Base-by-base conservation (phyloP, 2,888 invertebrate species). In the Caenorhabditis drosophilae region DNA sequence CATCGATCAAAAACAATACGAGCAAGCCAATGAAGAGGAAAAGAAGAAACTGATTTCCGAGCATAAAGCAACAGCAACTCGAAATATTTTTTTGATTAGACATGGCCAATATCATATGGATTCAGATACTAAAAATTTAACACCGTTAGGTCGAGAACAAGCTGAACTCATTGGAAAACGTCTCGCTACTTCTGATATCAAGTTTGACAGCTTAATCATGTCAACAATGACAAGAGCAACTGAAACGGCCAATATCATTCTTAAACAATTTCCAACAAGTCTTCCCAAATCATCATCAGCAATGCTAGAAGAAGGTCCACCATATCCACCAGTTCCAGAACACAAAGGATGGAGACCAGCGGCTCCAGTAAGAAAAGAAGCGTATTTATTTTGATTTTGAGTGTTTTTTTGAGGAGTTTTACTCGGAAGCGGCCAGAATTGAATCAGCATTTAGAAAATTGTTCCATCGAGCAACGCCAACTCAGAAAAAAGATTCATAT, bases 141-240 rank as follows among this genome's bases (percentile, higher is more conserved):
- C 96, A 0, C 88, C 89, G 45, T 86, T 93, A 56, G 96, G 93
- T 23, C 88, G 88, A 77, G 86, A 89, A 60, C 97, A 98, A 87
- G 97, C 97, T 0, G 89, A 89, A 36, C 84, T 89, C 35, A 92
- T 95, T 0, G 98, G 95, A 0, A 86, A 89, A 75, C 88, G 88
- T 20, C 85, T 98, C 52, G 89, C 89, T 52, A 88, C 89, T 36
- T 85, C 95, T 25, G 88, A 88, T 71, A 88, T 92, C 45, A 90
- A 91, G 45, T 95, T 91, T 87, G 90, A 91, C 38, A 84, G 88
- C 23, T 86, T 97, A 22, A 88, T 93, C 1, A 89, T 90, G 69
- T 97, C 96, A 0, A 94, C 94, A 0, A 93, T 97, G 94, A 89
- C 90, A 0, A 87, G 97, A 68, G 97, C 97, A 0, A 90, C 90